phyloP scores from a whole-genome alignment of 2,888 invertebrate species.

The Ditula angustiorana region DNA sequence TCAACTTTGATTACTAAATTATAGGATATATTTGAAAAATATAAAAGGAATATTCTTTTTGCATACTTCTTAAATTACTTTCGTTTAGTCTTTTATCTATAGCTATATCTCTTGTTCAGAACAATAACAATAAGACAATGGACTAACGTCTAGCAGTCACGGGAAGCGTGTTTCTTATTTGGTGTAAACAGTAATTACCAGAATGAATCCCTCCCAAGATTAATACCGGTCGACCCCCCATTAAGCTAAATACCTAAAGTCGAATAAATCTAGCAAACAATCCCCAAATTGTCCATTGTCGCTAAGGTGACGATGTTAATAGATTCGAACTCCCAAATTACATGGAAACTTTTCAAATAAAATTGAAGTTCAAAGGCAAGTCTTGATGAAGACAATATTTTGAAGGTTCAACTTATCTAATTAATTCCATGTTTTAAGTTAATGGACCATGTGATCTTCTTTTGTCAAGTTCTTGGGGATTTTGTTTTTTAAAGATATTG shows the following conservation, averaged over 20 bases:
- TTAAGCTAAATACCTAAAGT: conserved; percentile 29
- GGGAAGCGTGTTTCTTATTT: not conserved
- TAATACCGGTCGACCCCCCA: conserved; percentile 3
- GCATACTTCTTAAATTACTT: too few species aligned
- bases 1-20: too few species aligned
- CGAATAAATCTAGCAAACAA: conserved; percentile 31
- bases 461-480: not conserved
- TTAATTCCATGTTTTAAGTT: conserved; percentile 58
- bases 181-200: conserved; percentile 1
- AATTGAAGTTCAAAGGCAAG: conserved; percentile 72
- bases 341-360: conserved; percentile 80
- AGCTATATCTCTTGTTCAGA: too few species aligned
- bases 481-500: not conserved
- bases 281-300: conserved; percentile 18
- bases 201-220: conserved; percentile 8
- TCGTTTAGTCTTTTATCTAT: too few species aligned
- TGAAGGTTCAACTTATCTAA: conserved; percentile 70
- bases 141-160: not conserved
- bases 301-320: conserved; percentile 65
- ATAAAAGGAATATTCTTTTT: too few species aligned
- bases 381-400: conserved; percentile 82
- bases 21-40: too few species aligned
- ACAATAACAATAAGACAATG: not conserved
- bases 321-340: conserved; percentile 74
- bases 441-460: not conserved